Conservation (phyloP, 2,888 invertebrate species). For the Argynnis bischoffii region DNA sequence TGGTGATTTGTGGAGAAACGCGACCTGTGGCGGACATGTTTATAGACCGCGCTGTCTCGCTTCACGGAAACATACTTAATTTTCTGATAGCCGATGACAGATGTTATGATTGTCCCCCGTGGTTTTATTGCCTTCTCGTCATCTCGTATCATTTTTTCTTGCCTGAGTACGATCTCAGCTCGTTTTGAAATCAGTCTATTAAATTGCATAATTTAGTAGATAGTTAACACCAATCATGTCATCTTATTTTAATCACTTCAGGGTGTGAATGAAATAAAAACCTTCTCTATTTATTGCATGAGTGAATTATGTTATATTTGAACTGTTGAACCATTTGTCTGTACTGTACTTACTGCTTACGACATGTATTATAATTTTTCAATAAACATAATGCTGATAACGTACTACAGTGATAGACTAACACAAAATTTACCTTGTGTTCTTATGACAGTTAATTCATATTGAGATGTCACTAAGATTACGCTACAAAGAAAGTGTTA, state of each 20-base stretch:
- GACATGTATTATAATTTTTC: too few species aligned
- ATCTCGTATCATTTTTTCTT: slow-evolving; percentile 2
- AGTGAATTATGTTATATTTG: background rate
- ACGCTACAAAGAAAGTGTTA: too few species aligned
- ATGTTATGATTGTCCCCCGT: slow-evolving; percentile 27
- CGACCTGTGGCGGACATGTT: slow-evolving; percentile 37
- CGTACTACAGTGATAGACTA: too few species aligned
- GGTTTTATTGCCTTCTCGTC: slow-evolving; percentile 34
- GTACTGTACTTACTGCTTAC: too few species aligned
- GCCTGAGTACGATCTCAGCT: background rate
- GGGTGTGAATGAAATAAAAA: background rate
- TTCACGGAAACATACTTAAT: slow-evolving; percentile 41
- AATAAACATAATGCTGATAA: too few species aligned
- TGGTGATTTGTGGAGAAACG: slow-evolving; percentile 35
- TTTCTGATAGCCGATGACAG: slow-evolving; percentile 30
- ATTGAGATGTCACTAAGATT: too few species aligned
- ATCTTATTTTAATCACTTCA: background rate
- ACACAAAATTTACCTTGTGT: too few species aligned
- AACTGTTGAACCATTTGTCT: background rate
- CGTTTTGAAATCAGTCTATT: background rate
- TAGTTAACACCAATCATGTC: background rate
- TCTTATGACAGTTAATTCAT: too few species aligned
- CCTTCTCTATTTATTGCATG: background rate
- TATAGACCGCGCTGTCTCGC: slow-evolving; percentile 33
- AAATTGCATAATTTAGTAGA: slow-evolving; percentile 4